A percentile compares a stretch with the other conserved stretches of the same genome.
Conservation (phyloP, 1,140 invertebrate genomes). For the silkworm (Bombyx mori) region ASM3026992v2 NC_085112.1:6925501-6926000, state of each 20-base stretch:
- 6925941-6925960: conserved; percentile 36
- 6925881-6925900: conserved; percentile 66
- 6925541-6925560: conserved; percentile 23
- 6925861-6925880: conserved; percentile 52
- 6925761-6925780: conserved; percentile 37
- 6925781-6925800: conserved; percentile 43
- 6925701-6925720: conserved; percentile 42
- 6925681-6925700: conserved; percentile 56
- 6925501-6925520: conserved; percentile 19
- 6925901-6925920: conserved; percentile 51
- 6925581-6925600: conserved; percentile 20
- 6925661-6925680: conserved; percentile 27
- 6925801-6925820: conserved; percentile 25
- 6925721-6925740: conserved; percentile 24
- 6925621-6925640: conserved; percentile 44
- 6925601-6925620: conserved; percentile 25
- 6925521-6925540: conserved; percentile 19
- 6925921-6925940: conserved; percentile 56
- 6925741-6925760: conserved; percentile 27
- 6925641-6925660: conserved; percentile 50
- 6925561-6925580: conserved; percentile 13
- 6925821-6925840: conserved; percentile 31
- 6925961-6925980: conserved; percentile 39
- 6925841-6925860: conserved; percentile 26
- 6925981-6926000: conserved; percentile 38